Base-by-base conservation (phyloP, 1,140 invertebrate species). In the Formica exsecta region DNA sequence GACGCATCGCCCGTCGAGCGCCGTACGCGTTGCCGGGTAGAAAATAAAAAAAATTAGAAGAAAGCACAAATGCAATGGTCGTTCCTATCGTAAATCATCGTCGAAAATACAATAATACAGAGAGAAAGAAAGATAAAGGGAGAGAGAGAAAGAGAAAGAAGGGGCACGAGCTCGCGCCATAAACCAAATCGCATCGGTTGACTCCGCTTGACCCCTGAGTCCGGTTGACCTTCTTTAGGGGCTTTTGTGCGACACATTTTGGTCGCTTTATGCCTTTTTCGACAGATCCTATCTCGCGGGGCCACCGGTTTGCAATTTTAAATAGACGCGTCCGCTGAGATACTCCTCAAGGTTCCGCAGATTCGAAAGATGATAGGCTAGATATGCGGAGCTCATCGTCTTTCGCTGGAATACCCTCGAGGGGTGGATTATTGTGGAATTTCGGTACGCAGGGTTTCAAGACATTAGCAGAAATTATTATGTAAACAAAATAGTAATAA, bases 101-200 rank as follows among this genome's bases (percentile, higher is more conserved):
- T 70, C 81, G 86, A 89, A 89, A 91, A 89, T 91, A 91, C 87
- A 91, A 91, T 89, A 91, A 89, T 84, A 74, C 80, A 48, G 11
- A 16, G 44, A 48, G 44, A 48, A 48, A 16, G 44, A 48, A 11
- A 48, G 44, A 48, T 48, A 48, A 48, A 48, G 41, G 7, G 13
- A 71, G 75, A 70, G 38, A 59, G 87, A 71, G 84, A 71, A 70
- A 70, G 38, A 59, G 87, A 71, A 84, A 70, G 74, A 68, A 84
- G 64, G 77, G 80, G 54, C 57, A 85, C 71, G 48, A 51, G 62
- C 86, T 85, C 84, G 74, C 73, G 90, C 77, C 88, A 88, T 92
- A 91, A 92, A 92, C 86, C 90, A 91, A 92, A 92, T 92, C 91
- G 90, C 86, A 88, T 91, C 81, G 74, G 81, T 87, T 91, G 90